Percentiles rank a stretch among this genome's conserved stretches.
phyloP scores from a whole-genome alignment of 2,888 invertebrate species.

The Acrobasis repandana region DNA sequence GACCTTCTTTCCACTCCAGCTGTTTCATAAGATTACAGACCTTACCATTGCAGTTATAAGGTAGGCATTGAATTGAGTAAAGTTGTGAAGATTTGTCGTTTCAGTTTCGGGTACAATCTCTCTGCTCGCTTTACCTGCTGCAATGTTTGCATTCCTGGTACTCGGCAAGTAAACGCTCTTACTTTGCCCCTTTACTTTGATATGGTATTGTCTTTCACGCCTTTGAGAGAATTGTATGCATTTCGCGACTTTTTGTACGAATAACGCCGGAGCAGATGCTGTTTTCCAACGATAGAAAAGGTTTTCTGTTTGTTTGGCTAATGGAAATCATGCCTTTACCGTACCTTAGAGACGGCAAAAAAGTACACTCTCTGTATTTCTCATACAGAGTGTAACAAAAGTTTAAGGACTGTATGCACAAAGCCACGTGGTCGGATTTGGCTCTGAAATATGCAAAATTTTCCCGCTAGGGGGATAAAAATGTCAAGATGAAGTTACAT shows the following conservation, averaged over 20 bases:
- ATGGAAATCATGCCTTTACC: conserved; percentile 16
- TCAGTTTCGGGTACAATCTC: conserved; percentile 29
- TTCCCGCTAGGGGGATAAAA: too few relatives aligned
- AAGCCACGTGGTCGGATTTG: too few relatives aligned
- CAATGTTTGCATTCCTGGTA: conserved; percentile 73
- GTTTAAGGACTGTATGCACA: too few relatives aligned
- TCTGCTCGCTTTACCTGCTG: conserved; percentile 62
- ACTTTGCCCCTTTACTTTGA: conserved; percentile 70
- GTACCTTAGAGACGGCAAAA: not conserved
- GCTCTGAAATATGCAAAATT: too few relatives aligned
- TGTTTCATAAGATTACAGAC: not conserved
- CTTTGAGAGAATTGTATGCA: conserved; percentile 65
- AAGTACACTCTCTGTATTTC: too few relatives aligned
- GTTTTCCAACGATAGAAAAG: conserved; percentile 22
- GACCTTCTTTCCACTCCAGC: conserved; percentile 44
- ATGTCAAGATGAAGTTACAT: too few relatives aligned
- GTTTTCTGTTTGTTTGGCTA: conserved; percentile 21
- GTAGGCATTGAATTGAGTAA: conserved; percentile 30
- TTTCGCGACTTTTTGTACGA: conserved; percentile 53
- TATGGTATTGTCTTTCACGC: conserved; percentile 68
- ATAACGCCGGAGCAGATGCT: conserved; percentile 32
- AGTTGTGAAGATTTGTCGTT: conserved; percentile 35
- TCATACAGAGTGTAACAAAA: too few relatives aligned
- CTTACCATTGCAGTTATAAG: conserved; percentile 17
- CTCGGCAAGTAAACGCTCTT: conserved; percentile 72